Evolutionary conservation across 2,797 vertebrate genomes (phyloP), one percentile per base, ranked within the genome.

Genomic region (Anableps anableps): DNA sequence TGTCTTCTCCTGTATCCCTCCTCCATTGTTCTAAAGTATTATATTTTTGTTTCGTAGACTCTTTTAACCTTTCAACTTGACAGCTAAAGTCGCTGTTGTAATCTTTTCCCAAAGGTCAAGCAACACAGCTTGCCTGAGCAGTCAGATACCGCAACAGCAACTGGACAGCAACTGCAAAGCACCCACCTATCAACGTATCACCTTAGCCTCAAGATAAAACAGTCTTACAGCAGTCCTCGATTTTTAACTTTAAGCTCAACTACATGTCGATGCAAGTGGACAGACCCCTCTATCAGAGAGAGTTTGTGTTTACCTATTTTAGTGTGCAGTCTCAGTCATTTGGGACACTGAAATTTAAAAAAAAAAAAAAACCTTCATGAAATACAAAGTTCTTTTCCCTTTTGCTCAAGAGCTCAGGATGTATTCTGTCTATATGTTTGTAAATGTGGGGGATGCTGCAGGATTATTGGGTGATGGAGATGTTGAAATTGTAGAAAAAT

Each of bases 21-120:
- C 48, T 60, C 60, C 31, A 23, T 31, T 10, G 19, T 78, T 79
- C 43, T 51, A 72, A 75, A 6, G 21, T 60, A 3, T 64, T 36
- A 14, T 14, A 78, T 11, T 79, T 80, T 85, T 77, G 29, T 71
- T 73, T 17, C 71, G 34, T 16, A 41, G 60, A 72, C 71, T 75
- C 70, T 38, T 86, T 83, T 76, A 83, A 82, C 76, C 51, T 83
- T 84, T 79, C 64, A 82, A 64, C 16, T 13, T 79, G 48, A 79
- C 77, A 41, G 71, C 74, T 51, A 68, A 23, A 79, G 71, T 80
- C 58, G 62, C 31, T 79, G 21, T 14, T 58, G 1, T 38, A 60
- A 70, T 77, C 8, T 43, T 76, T 77, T 74, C 23, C 79, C 36
- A 78, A 72, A 87, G 79, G 73, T 82, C 77, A 45, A 73, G 78